phyloP scores from a whole-genome alignment of 2,888 invertebrate genomes.

The Cataglyphis livida region DNA sequence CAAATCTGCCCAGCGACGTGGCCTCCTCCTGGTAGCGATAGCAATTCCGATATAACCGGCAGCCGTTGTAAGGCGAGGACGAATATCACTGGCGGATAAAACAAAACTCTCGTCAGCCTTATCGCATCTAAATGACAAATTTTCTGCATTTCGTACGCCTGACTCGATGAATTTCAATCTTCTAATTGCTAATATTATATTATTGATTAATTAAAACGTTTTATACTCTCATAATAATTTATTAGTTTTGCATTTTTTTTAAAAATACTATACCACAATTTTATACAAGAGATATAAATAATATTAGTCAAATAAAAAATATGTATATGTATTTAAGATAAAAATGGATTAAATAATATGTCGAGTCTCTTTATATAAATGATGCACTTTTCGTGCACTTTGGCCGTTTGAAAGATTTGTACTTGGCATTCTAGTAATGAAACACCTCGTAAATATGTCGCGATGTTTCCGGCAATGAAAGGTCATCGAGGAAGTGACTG shows the following conservation, averaged over 20 bases:
- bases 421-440: conserved; percentile 16
- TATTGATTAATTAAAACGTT: not conserved
- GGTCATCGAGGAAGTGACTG: conserved; percentile 52
- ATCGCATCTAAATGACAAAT: conserved; percentile 34
- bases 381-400: conserved; percentile 16
- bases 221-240: not conserved
- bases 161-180: not conserved
- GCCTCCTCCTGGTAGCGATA: conserved; percentile 78
- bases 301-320: not conserved
- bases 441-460: conserved; percentile 41
- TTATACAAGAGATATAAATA: not conserved
- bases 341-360: not conserved
- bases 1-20: conserved; percentile 78
- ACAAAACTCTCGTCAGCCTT: conserved; percentile 43
- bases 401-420: not conserved
- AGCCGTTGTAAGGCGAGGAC: conserved; percentile 71
- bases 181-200: not conserved
- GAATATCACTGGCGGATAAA: conserved; percentile 67
- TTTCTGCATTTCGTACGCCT: not conserved
- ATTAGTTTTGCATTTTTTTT: not conserved
- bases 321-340: not conserved
- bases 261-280: not conserved
- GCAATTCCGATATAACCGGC: conserved; percentile 79
- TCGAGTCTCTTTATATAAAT: not conserved
- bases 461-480: conserved; percentile 47